A percentile compares a stretch with the other conserved stretches of the same genome.
These are phyloP conservation scores for Dermolepida albohirtum DNA, from an alignment of 2,888 invertebrate genomes.

Conservation along the genomic window DNA sequence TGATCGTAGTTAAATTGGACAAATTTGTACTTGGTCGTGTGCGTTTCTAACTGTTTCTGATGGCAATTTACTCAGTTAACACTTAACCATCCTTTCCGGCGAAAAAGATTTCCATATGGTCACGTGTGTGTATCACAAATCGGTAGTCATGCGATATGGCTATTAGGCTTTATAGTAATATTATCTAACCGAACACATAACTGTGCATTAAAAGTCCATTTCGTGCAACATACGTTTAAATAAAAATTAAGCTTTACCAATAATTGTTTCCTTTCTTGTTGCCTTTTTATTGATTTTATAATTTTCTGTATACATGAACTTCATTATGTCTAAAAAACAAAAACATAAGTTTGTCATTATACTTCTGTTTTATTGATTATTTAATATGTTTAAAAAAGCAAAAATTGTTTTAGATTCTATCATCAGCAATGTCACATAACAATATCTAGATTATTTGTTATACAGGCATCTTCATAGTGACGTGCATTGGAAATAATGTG, in stretches of 20 bases:
- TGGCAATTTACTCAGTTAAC: slow-evolving; percentile 12
- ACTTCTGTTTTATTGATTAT: too few relatives aligned
- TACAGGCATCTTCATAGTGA: too few relatives aligned
- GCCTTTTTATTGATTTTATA: slow-evolving; percentile 23
- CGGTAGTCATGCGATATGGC: slow-evolving; percentile 24
- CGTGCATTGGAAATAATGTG: too few relatives aligned
- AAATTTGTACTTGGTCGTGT: neutral
- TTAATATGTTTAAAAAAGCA: too few relatives aligned
- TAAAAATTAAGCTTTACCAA: neutral
- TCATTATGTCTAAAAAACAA: neutral
- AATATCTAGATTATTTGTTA: too few relatives aligned
- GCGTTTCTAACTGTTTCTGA: neutral
- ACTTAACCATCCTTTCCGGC: slow-evolving; percentile 23
- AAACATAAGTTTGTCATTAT: too few relatives aligned
- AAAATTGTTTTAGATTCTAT: too few relatives aligned
- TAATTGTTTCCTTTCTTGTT: slow-evolving; percentile 9
- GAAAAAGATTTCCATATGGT: slow-evolving; percentile 23
- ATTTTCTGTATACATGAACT: neutral
- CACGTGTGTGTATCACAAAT: slow-evolving; percentile 21
- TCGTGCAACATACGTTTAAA: slow-evolving; percentile 9
- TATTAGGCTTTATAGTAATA: slow-evolving; percentile 31
- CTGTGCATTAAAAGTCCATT: slow-evolving; percentile 18
- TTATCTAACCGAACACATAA: neutral
- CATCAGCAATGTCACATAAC: too few relatives aligned
- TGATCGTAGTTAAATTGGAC: too few relatives aligned